A percentile compares a stretch with the other conserved stretches of the same genome.
Evolutionary conservation across 2,797 vertebrate genomes (phyloP).

Genomic region (Pseudomugil tenellus): DNA sequence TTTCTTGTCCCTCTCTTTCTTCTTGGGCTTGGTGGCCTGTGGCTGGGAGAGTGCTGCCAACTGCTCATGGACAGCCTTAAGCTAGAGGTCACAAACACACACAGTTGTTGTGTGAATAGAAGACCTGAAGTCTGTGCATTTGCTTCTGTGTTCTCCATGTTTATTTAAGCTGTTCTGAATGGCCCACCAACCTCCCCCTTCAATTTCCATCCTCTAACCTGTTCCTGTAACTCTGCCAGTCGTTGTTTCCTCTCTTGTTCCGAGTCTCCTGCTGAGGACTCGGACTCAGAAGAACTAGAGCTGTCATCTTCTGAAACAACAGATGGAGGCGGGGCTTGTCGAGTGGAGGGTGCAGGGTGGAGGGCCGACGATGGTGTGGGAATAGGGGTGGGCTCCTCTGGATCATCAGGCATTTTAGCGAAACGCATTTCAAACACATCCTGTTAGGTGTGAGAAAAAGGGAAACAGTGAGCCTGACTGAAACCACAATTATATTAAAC

Average conservation of each 20-base stretch:
- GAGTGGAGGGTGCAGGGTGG: slow-evolving; percentile 84
- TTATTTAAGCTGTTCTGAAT: slow-evolving; percentile 44
- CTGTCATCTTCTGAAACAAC: slow-evolving; percentile 87
- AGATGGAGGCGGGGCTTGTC: slow-evolving; percentile 84
- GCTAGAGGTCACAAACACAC: slow-evolving; percentile 69
- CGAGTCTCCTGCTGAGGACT: slow-evolving; percentile 88
- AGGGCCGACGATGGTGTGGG: slow-evolving; percentile 87
- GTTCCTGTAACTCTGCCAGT: slow-evolving; percentile 92
- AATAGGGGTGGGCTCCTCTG: slow-evolving; percentile 82
- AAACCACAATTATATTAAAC: neutral
- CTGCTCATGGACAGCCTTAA: slow-evolving; percentile 94
- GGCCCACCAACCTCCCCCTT: slow-evolving; percentile 66
- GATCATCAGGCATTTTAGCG: slow-evolving; percentile 94
- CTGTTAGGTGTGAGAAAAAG: slow-evolving; percentile 58
- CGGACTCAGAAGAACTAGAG: slow-evolving; percentile 90
- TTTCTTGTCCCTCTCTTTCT: slow-evolving; percentile 92
- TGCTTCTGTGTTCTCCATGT: slow-evolving; percentile 19
- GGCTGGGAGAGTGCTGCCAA: slow-evolving; percentile 93
- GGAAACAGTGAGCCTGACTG: slow-evolving; percentile 65
- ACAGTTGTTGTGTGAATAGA: slow-evolving; percentile 16
- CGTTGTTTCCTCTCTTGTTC: slow-evolving; percentile 92
- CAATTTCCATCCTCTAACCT: slow-evolving; percentile 81
- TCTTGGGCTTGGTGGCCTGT: slow-evolving; percentile 92
- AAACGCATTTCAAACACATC: slow-evolving; percentile 97
- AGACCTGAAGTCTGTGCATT: neutral